phyloP scores from a whole-genome alignment of 1,140 invertebrate genomes.

The Ganaspis sp. region DNA sequence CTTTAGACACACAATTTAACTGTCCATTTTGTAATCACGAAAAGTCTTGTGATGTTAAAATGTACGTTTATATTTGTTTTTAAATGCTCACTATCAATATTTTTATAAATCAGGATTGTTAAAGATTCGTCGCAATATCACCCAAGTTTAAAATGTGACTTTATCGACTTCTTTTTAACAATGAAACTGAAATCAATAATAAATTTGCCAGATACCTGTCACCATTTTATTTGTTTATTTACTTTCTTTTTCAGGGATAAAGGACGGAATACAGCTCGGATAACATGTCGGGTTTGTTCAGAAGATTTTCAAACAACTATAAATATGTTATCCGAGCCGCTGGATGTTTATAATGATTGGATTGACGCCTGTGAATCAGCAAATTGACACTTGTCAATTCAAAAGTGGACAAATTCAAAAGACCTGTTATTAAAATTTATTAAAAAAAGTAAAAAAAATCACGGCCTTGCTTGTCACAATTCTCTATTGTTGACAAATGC shows the following conservation, averaged over 20 bases:
- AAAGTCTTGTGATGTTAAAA: conserved; percentile 99
- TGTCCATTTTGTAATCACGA: conserved; percentile 99
- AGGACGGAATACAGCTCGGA: conserved; percentile 92
- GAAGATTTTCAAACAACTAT: conserved; percentile 98
- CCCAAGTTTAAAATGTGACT: too few relatives aligned
- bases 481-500: too few relatives aligned
- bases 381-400: conserved; percentile 79
- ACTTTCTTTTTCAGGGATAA: conserved; percentile 88
- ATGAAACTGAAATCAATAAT: too few relatives aligned
- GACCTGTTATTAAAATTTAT: background rate
- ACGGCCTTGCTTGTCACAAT: too few relatives aligned
- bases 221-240: conserved; percentile 31
- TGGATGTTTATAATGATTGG: conserved; percentile 99
- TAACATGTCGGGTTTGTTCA: conserved; percentile 95
- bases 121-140: too few relatives aligned
- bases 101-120: too few relatives aligned
- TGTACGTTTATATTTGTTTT: conserved; percentile 82
- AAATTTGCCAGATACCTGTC: background rate
- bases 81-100: background rate
- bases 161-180: too few relatives aligned
- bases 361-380: conserved; percentile 98
- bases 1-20: conserved; percentile 97
- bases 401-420: background rate
- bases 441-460: too few relatives aligned
- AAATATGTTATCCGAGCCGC: conserved; percentile 96